A percentile compares a stretch with the other conserved stretches of the same genome.
These are phyloP conservation scores for Zaprionus camerounensis DNA, from an alignment of 1,140 invertebrate genomes.

Conservation along the genomic window DNA sequence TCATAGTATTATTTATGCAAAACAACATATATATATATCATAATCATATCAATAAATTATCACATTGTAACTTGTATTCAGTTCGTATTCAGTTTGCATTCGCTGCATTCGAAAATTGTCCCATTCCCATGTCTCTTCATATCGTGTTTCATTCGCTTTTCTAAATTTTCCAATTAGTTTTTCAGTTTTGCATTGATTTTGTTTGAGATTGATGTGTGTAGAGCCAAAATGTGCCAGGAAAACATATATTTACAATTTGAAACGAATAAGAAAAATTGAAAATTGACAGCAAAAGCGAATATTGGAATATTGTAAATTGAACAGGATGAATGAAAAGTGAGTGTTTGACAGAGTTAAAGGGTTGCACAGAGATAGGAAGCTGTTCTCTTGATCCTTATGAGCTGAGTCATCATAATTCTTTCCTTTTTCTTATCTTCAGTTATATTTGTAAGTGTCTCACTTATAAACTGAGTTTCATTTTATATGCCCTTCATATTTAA, in stretches of 20 bases:
- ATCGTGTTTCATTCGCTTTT: neutral
- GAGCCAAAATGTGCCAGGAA: neutral
- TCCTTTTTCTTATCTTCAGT: no score
- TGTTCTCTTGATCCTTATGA: no score
- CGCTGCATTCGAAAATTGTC: slow-evolving; percentile 1
- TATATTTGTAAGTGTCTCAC: no score
- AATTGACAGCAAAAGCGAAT: neutral
- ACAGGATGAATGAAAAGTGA: neutral
- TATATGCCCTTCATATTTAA: no score
- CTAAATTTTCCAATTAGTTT: neutral
- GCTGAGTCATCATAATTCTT: no score
- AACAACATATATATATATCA: neutral
- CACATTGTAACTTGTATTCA: neutral
- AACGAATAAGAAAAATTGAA: neutral
- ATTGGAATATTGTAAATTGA: neutral
- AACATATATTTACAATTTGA: neutral
- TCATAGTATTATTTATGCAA: neutral
- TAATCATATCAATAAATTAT: slow-evolving; percentile 1
- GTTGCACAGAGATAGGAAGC: no score
- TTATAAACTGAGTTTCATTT: no score
- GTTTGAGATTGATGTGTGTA: neutral
- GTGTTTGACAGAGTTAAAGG: neutral
- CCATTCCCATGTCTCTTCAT: neutral
- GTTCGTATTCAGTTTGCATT: slow-evolving; percentile 12
- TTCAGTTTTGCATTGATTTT: neutral